Evolutionary conservation across 2,113 vertebrate genomes (phyloP), one percentile per base, ranked within the genome.

Genomic region (Chamaetylas fuelleborni): DNA sequence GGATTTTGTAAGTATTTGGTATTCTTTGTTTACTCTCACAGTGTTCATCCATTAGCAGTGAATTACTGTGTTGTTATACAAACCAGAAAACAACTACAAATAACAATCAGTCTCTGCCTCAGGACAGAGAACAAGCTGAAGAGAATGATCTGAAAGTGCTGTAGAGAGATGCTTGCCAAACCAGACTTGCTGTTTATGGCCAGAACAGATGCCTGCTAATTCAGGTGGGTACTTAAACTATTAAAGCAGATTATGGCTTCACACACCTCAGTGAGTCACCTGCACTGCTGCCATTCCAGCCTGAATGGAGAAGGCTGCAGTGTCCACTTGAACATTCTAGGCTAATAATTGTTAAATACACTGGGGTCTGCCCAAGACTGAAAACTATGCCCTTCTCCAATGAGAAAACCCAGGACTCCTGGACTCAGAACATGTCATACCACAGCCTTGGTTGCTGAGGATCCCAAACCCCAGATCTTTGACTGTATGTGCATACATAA

Each of bases 51-150:
- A 86, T 88, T 82, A 90, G 58, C 71, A 80, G 45, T 61, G 64
- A 87, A 94, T 83, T 6, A 9, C 47, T 77, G n/a, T 67, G 66
- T 19, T 77, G 67, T 92, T 81, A 70, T 5, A 94, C 50, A 81
- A 92, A 94, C 79, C 82, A 94, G 91, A 78, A 93, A 86, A 94
- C 64, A 73, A 47, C 58, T 58, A 82, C 92, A 90, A 88, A 67
- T 82, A 95, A 64, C 74, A 78, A 86, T 78, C 73, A 92, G 33
- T 36, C 45, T 88, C 82, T 86, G 92, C 79, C 88, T 96, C 86
- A 90, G 86, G 82, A 96, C 56, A 88, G 50, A 45, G 31, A 78
- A 40, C 17, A 38, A 42, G 33, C 82, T 90, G 67, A 81, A 70
- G 34, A 81, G 60, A 92, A 86, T 5, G 6, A 86, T 73, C 51